Base-by-base conservation (phyloP, 2,888 invertebrate genomes). In the Drosophila setosimentum region DNA sequence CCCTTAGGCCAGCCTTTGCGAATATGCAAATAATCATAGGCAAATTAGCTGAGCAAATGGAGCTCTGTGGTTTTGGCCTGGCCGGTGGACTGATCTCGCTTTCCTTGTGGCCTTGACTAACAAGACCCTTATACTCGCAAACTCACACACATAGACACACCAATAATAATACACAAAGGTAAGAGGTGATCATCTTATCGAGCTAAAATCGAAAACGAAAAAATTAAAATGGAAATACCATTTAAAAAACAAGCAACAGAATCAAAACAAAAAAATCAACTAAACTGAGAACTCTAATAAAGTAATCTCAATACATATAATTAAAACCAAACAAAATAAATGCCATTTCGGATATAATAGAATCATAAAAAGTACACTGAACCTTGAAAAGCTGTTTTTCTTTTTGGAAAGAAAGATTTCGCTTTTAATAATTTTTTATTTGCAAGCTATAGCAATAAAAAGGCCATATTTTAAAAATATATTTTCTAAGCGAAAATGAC, bases 201-300 rank as follows among this genome's bases (percentile, higher is more conserved):
- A 77, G 68, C 67, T 68, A 68, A 83, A 80, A 79, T 68, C 63
- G 58, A 82, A 53, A 60, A 58, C 21, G n/a, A n/a, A 60, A 60
- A 60, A 59, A 48, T 24, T 30, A 13, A 60, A 63, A 40, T 49
- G 37, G 35, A 63, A 64, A 35, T 59, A 35, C 24, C 42, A 51
- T 68, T 21, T 42, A 45, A 74, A 72, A 64, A 61, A 45, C 42
- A 21, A 21, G 21, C 24, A 33, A 30, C 42, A 61, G 72, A 59
- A 67, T 50, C 58, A 53, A 69, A 68, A 53, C 49, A 10, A 10
- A 33, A 24, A 45, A 45, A 13, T 45, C 3, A 21, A n/a, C n/a
- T n/a, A n/a, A n/a, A n/a, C n/a, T n/a, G n/a, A n/a, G n/a, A n/a
- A n/a, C n/a, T n/a, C n/a, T n/a, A n/a, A n/a, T n/a, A n/a, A n/a